Evolutionary conservation across 2,888 invertebrate genomes (phyloP).

Genomic region (Phlogophora meticulosa): DNA sequence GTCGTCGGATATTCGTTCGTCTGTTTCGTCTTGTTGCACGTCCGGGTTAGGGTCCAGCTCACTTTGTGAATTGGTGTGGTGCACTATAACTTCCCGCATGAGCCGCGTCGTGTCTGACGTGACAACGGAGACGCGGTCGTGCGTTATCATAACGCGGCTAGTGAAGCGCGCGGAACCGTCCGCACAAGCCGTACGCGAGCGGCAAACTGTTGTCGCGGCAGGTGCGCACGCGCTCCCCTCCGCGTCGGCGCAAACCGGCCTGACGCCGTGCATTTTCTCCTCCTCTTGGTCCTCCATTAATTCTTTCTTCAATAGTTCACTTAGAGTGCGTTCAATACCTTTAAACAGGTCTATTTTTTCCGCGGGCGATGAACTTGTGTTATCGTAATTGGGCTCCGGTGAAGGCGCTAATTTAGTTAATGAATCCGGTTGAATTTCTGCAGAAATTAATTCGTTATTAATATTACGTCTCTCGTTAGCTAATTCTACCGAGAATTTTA

Average conservation of each 20-base stretch:
- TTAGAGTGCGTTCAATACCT: slow-evolving; percentile 90
- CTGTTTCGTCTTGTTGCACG: slow-evolving; percentile 81
- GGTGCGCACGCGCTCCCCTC: slow-evolving; percentile 89
- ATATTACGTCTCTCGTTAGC: slow-evolving; percentile 74
- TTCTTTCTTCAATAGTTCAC: slow-evolving; percentile 91
- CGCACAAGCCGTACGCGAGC: slow-evolving; percentile 90
- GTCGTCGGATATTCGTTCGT: slow-evolving; percentile 87
- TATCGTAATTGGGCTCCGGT: slow-evolving; percentile 78
- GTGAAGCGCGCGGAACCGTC: slow-evolving; percentile 94
- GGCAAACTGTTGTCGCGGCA: slow-evolving; percentile 88
- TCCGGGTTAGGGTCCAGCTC: slow-evolving; percentile 78
- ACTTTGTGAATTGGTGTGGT: slow-evolving; percentile 92
- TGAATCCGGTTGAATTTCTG: slow-evolving; percentile 72
- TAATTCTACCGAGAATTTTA: slow-evolving; percentile 82
- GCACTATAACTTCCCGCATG: slow-evolving; percentile 92
- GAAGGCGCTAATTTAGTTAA: slow-evolving; percentile 81
- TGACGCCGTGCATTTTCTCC: slow-evolving; percentile 86
- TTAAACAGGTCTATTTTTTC: slow-evolving; percentile 89
- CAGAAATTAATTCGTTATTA: slow-evolving; percentile 70
- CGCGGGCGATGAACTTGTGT: slow-evolving; percentile 70
- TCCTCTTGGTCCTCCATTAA: slow-evolving; percentile 87
- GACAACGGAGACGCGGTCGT: slow-evolving; percentile 94
- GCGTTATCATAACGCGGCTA: slow-evolving; percentile 97
- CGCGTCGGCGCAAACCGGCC: slow-evolving; percentile 85
- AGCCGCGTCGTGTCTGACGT: slow-evolving; percentile 94